Percentiles rank a stretch among this genome's conserved stretches.
These are phyloP conservation scores for Lasioglossum lativentre DNA, from an alignment of 2,888 invertebrate species.

Conservation along the genomic window DNA sequence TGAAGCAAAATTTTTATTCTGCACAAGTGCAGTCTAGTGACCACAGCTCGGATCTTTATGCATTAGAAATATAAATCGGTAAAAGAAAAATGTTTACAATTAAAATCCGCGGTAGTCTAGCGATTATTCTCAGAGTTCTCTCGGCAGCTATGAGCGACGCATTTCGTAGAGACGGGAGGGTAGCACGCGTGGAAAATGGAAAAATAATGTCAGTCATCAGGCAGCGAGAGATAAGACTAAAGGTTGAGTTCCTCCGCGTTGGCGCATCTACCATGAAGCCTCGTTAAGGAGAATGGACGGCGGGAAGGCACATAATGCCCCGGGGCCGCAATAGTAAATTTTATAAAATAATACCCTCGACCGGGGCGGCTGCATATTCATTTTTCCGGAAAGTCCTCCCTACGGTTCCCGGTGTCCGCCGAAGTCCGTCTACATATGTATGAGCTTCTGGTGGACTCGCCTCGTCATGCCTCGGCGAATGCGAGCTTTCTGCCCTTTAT, in stretches of 20 bases:
- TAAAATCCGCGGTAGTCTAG: too few species aligned
- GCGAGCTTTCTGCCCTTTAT: conserved; percentile 72
- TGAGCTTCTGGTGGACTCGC: conserved; percentile 78
- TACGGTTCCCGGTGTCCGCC: conserved; percentile 53
- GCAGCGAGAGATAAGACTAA: neutral
- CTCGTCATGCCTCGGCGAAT: conserved; percentile 76
- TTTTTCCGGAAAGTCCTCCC: conserved; percentile 77
- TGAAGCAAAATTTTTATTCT: too few species aligned
- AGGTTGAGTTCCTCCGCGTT: neutral
- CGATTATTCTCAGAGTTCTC: too few species aligned
- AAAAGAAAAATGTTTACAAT: too few species aligned
- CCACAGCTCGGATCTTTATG: too few species aligned
- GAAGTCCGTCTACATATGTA: conserved; percentile 79
- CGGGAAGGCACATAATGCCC: conserved; percentile 60
- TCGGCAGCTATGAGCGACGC: neutral
- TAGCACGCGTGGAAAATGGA: conserved; percentile 2
- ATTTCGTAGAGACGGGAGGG: neutral
- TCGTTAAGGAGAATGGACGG: conserved; percentile 49
- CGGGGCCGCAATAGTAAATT: conserved; percentile 70
- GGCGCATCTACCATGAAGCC: conserved; percentile 31
- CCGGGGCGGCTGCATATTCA: conserved; percentile 78
- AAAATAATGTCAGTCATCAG: neutral
- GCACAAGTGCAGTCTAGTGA: too few species aligned
- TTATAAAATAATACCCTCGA: conserved; percentile 76
- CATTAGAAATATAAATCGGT: too few species aligned